A percentile compares a stretch with the other conserved stretches of the same genome.
Evolutionary conservation across 2,113 vertebrate species (phyloP).

Genomic region (Eurypyga helias): DNA sequence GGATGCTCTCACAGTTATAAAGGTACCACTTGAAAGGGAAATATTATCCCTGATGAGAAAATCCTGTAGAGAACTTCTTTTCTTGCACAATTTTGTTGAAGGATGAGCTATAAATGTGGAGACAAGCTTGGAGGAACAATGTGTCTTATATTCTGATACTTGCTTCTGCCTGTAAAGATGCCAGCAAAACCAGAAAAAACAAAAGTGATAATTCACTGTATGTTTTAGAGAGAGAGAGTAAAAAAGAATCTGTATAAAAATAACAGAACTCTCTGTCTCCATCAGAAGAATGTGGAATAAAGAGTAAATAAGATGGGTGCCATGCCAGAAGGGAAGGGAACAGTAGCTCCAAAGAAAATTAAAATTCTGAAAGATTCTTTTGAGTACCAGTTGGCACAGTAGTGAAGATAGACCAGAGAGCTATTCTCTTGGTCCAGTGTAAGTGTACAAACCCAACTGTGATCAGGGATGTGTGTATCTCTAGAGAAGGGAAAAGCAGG

Average conservation of each 20-base stretch:
- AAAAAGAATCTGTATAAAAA: neutral
- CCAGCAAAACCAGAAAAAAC: neutral
- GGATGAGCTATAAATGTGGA: rapidly evolving
- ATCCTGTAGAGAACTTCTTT: neutral
- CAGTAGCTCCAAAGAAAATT: neutral
- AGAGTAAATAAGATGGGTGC: neutral
- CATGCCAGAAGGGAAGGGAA: neutral
- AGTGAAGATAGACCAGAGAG: neutral
- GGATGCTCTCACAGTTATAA: neutral
- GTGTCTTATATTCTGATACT: neutral
- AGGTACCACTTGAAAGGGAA: neutral
- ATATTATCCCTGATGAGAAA: neutral
- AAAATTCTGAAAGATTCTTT: neutral
- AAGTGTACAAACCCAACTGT: neutral
- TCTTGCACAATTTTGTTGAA: neutral
- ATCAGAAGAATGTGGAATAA: neutral
- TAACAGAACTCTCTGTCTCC: neutral
- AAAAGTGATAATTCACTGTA: neutral
- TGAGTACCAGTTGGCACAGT: neutral
- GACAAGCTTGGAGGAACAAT: neutral
- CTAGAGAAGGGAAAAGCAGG: neutral
- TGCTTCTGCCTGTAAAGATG: neutral
- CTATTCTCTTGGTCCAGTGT: neutral
- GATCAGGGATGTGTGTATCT: neutral
- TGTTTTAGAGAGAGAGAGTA: neutral